Evolutionary conservation across 2,888 invertebrate genomes (phyloP), one percentile per base, ranked within the genome.

Genomic region (Brachypalpus laphriformis): DNA sequence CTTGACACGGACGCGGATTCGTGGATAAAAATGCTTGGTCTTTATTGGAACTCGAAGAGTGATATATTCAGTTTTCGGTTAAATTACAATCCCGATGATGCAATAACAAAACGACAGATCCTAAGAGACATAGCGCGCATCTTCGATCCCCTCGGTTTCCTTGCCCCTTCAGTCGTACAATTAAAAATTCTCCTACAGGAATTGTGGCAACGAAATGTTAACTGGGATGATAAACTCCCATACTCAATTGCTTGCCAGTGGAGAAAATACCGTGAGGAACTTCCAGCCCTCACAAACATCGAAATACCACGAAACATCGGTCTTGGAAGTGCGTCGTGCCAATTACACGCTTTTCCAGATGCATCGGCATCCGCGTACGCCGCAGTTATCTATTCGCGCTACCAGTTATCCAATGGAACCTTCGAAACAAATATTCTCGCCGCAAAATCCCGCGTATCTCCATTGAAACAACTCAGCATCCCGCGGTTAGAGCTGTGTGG

Each of bases 201-300:
- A 14, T 16, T 71, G 22, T 71, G 57, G 71, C 57, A 71, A 16
- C 28, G 9, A 16, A 45, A 45, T 7, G 9, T 56, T 5, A 28
- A 25, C 6, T 68, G 54, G 66, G 51, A 68, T 22, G 51, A 68
- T 0, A 6, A 42, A 54, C 1, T 68, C 9, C 66, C 51, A 16
- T 0, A 22, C 11, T 4, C 6, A 54, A 54, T 66, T 80, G 6
- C 71, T 83, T 77, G 16, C 66, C 86, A 8, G 81, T 87, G 77
- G 86, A 87, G 20, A 5, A 6, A 2, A 7, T 82, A 31, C 42
- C 65, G 57, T 28, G 68, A 11, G 9, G 51, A 66, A 66, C 66
- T 65, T 7, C 16, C 65, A 7, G 4, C 18, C 14, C 37, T 49
- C 2, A 57, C 57, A 5, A 11, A 57, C 5, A n/a, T 57, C 16